These are phyloP conservation scores for Lamprologus sp. DNA, from an alignment of 2,113 vertebrate genomes.

Conservation along the genomic window DNA sequence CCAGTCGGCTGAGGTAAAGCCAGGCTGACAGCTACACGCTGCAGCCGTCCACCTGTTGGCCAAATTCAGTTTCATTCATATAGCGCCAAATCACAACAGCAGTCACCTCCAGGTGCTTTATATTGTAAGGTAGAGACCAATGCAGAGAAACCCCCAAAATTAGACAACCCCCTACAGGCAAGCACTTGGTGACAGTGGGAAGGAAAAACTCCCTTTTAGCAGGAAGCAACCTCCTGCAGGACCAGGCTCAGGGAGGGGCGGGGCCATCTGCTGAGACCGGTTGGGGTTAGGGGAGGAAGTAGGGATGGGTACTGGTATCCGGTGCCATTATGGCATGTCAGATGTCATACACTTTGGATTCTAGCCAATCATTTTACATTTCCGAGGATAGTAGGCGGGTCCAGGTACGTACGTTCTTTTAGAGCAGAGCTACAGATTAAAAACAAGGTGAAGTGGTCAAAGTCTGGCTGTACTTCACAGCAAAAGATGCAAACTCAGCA, in stretches of 20 bases:
- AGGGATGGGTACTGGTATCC: no score
- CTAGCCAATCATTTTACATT: no score
- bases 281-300: background rate
- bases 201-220: background rate
- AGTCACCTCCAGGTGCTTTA: background rate
- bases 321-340: accelerated
- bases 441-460: accelerated
- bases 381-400: no score
- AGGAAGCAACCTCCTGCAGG: background rate
- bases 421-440: no score
- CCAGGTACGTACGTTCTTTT: no score
- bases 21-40: background rate
- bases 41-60: background rate
- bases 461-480: no score
- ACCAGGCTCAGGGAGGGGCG: background rate
- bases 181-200: background rate
- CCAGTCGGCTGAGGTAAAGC: background rate
- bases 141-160: background rate
- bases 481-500: no score
- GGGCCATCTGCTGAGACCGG: accelerated
- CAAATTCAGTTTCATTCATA: background rate
- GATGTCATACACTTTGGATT: accelerated
- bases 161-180: background rate
- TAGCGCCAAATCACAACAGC: background rate
- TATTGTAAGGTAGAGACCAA: background rate